These are phyloP conservation scores for Zonitis immaculata DNA, from an alignment of 2,888 invertebrate species.

Conservation along the genomic window DNA sequence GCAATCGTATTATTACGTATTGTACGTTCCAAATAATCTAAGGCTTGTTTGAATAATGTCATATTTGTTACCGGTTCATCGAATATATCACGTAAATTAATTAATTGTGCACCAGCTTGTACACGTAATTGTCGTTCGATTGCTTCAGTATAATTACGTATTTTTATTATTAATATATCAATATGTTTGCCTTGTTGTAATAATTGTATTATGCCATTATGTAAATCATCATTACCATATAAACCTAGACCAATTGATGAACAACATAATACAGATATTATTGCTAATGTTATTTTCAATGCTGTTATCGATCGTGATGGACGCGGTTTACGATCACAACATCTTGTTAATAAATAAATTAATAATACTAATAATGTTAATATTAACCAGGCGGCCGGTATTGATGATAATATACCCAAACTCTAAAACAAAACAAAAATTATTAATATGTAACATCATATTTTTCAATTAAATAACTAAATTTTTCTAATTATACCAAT, in stretches of 20 bases:
- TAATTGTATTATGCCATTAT: constrained; percentile 71
- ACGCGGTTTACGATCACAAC: constrained; percentile 90
- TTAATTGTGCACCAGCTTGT: constrained; percentile 59
- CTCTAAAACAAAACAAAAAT: constrained; percentile 56
- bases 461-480: too few relatives aligned
- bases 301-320: constrained; percentile 85
- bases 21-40: constrained; percentile 65
- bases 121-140: constrained; percentile 64
- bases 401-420: constrained; percentile 85
- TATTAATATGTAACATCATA: background rate
- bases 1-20: constrained; percentile 72
- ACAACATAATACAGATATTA: constrained; percentile 82
- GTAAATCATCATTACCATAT: constrained; percentile 92
- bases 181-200: constrained; percentile 68
- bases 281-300: constrained; percentile 73
- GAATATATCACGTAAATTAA: constrained; percentile 69
- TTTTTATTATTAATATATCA: constrained; percentile 71
- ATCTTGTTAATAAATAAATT: constrained; percentile 89
- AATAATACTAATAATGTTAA: constrained; percentile 83
- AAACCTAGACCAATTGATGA: constrained; percentile 86
- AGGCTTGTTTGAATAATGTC: constrained; percentile 67
- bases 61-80: constrained; percentile 74
- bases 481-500: too few relatives aligned
- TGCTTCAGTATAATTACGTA: constrained; percentile 76
- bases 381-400: constrained; percentile 92